Conservation (phyloP, 2,888 invertebrate species). For the Euspilapteryx auroguttella region DNA sequence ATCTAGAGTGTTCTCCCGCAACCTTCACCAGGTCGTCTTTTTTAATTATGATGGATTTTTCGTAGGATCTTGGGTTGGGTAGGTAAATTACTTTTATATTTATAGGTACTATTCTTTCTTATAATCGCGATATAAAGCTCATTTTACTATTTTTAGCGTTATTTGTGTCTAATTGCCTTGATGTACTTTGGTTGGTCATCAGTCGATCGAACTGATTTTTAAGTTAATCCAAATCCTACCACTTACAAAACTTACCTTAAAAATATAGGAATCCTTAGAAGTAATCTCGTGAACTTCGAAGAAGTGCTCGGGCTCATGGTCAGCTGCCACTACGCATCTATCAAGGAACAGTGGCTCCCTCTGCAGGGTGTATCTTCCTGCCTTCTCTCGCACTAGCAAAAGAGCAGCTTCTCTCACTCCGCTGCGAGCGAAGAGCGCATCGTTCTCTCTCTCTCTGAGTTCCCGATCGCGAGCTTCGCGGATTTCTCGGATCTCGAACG, state of each 20-base stretch:
- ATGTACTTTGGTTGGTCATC: no score
- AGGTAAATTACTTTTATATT: no score
- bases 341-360: conserved; percentile 91
- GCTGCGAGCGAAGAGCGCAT: conserved; percentile 68
- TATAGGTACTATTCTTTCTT: no score
- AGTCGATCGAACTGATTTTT: no score
- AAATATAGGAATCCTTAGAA: conserved; percentile 90
- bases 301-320: conserved; percentile 89
- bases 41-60: no score
- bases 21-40: no score
- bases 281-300: conserved; percentile 94
- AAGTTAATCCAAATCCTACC: conserved; percentile 8
- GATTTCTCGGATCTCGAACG: conserved; percentile 63
- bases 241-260: conserved; percentile 69
- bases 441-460: conserved; percentile 43
- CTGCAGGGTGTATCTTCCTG: conserved; percentile 81
- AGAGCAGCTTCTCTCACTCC: conserved; percentile 87
- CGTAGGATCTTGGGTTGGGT: no score
- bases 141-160: no score
- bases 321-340: conserved; percentile 88
- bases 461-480: conserved; percentile 44
- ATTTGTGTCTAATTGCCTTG: no score
- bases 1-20: no score
- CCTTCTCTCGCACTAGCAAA: conserved; percentile 86
- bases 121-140: no score